Conservation (phyloP, 2,888 invertebrate genomes). For the Crossocerus cetratus region DNA sequence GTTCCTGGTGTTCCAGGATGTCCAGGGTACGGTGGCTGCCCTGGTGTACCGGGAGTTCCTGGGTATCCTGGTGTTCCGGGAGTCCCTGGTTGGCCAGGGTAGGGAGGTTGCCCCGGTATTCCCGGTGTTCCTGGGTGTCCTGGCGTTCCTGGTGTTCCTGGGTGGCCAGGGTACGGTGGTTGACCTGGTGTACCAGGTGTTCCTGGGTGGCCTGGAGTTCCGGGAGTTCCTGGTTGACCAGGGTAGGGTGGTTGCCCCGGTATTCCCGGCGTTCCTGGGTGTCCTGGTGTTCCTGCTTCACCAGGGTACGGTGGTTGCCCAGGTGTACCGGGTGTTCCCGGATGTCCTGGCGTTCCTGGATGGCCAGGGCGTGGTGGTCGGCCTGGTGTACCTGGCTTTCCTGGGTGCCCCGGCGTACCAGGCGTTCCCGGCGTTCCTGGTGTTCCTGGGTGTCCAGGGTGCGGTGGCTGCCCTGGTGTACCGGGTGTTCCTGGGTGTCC, state of each 20-base stretch:
- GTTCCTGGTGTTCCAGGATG: neutral
- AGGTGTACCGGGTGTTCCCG: neutral
- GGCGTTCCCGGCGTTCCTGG: slow-evolving; percentile 33
- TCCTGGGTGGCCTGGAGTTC: slow-evolving; percentile 37
- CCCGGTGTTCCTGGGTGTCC: neutral
- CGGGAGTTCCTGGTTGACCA: slow-evolving; percentile 78
- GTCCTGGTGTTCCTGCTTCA: slow-evolving; percentile 43
- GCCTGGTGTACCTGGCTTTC: slow-evolving; percentile 8
- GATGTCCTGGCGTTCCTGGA: slow-evolving; percentile 53
- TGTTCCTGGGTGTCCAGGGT: neutral
- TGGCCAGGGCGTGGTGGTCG: slow-evolving; percentile 45
- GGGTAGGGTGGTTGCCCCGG: slow-evolving; percentile 7
- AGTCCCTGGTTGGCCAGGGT: slow-evolving; percentile 47
- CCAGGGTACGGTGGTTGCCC: neutral
- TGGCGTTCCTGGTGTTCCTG: neutral
- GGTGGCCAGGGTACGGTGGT: neutral
- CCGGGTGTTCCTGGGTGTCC: neutral
- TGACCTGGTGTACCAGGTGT: neutral
- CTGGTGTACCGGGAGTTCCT: neutral
- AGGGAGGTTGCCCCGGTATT: slow-evolving; percentile 32
- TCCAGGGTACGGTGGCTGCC: neutral
- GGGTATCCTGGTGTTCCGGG: slow-evolving; percentile 36
- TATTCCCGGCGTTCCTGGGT: neutral
- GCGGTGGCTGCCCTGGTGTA: neutral
- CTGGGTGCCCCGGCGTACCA: slow-evolving; percentile 28